phyloP scores from a whole-genome alignment of 2,113 vertebrate species.

The Corydoras sp. region DNA sequence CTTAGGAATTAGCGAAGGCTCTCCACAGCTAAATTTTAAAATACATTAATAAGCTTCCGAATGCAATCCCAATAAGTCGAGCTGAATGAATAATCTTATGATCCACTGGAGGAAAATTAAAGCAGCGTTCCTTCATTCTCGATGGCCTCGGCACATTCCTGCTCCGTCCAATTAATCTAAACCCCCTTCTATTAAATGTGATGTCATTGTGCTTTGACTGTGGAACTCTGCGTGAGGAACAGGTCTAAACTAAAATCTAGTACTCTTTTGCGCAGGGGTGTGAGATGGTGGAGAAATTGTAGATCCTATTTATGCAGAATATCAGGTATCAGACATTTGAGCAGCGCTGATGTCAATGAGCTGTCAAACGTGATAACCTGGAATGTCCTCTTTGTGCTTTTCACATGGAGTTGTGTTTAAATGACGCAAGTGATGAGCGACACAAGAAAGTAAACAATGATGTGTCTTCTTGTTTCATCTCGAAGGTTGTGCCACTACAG shows the following conservation, averaged over 20 bases:
- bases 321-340: no score
- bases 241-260: no score
- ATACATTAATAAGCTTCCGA: slow-evolving; percentile 26
- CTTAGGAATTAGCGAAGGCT: slow-evolving; percentile 23
- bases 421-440: neutral
- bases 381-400: neutral
- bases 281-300: no score
- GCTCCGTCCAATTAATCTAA: slow-evolving; percentile 28
- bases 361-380: neutral
- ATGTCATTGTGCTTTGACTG: neutral
- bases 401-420: neutral
- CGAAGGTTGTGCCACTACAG: slow-evolving; percentile 85
- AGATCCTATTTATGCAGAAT: no score
- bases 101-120: slow-evolving; percentile 26
- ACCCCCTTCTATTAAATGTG: slow-evolving; percentile 18
- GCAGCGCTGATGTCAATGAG: neutral
- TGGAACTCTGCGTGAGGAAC: no score
- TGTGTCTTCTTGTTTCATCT: neutral
- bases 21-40: slow-evolving; percentile 18
- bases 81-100: slow-evolving; percentile 18
- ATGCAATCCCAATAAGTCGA: slow-evolving; percentile 9
- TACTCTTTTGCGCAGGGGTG: no score
- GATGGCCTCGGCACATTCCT: neutral
- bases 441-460: no score
- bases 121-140: slow-evolving; percentile 27